Base-by-base conservation (phyloP, 2,888 invertebrate species). In the Esperia sulphurella region DNA sequence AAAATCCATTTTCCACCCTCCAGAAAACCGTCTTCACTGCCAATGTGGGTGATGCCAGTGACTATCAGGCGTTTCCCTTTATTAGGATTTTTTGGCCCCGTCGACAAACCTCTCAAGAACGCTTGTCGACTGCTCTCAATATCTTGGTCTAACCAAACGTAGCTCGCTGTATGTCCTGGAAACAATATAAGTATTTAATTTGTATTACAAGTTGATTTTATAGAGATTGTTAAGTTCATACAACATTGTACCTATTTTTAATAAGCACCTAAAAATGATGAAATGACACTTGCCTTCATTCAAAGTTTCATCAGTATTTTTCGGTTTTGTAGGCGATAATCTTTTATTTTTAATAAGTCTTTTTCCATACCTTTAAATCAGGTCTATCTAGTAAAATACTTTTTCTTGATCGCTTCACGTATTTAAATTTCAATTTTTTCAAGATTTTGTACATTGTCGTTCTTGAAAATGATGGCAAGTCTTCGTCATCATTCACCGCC, bases 21-120 rank as follows among this genome's bases (percentile, higher is more conserved):
- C 14, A 57, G 13, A 46, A 62, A 62, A 8, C 57, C 54, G 8
- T 55, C 50, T 14, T 12, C 45, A 38, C 53, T 54, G 10, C 57
- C 56, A 21, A 56, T 59, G 45, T 58, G 51, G 29, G 46, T 47
- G 8, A 59, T 45, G n/a, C n/a, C n/a, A n/a, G n/a, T n/a, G n/a
- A n/a, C n/a, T 14, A 58, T 55, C 28, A 61, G 40, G 14, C 57
- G 48, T 53, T 52, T 58, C 31, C 59, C 55, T 48, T 57, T 57
- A 41, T 40, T 47, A 29, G 53, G 52, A 40, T 49, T 52, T 49
- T 56, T 56, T 7, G 54, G 50, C 0, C 48, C 52, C 8, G 49
- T 56, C 7, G 49, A 48, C 10, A 54, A 41, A 2, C 54, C 53
- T 37, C 46, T 53, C 45, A 52, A 49, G 49, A 52, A 55, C 8